Evolutionary conservation across 2,797 vertebrate species (phyloP).

Genomic region (Toxotes lorentzi): DNA sequence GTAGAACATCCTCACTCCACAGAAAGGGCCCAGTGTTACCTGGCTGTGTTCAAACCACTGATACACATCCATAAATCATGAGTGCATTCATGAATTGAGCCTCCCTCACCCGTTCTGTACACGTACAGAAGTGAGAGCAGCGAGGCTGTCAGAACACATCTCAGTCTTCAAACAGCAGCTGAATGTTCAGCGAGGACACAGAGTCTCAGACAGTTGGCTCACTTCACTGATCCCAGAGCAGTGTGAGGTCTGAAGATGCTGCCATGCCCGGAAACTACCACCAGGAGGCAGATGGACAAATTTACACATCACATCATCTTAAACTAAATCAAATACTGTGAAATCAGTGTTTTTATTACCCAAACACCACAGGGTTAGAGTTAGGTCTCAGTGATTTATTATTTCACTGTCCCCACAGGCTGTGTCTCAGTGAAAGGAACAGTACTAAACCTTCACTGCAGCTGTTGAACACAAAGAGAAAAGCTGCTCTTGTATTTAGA

Average conservation of each 20-base stretch:
- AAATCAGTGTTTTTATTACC: no score
- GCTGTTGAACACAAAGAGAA: neutral
- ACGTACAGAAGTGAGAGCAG: neutral
- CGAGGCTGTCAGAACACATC: neutral
- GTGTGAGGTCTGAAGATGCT: neutral
- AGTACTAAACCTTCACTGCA: neutral
- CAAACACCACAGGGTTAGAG: no score
- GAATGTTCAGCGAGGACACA: conserved; percentile 9
- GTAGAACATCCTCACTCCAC: no score
- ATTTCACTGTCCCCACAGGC: no score
- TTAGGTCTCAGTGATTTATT: no score
- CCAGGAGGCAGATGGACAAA: neutral
- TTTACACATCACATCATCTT: no score
- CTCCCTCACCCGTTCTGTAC: neutral
- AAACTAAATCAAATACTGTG: no score
- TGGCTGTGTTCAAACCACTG: neutral
- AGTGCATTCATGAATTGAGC: neutral
- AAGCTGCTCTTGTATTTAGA: no score
- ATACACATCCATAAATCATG: conserved; percentile 24
- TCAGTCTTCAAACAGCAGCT: conserved; percentile 11
- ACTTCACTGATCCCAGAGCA: neutral
- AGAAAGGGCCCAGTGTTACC: no score
- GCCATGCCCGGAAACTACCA: neutral
- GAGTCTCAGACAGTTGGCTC: neutral
- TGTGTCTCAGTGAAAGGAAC: neutral